Conservation (phyloP, 2,888 invertebrate species). For the Calephelis perditalis region DNA sequence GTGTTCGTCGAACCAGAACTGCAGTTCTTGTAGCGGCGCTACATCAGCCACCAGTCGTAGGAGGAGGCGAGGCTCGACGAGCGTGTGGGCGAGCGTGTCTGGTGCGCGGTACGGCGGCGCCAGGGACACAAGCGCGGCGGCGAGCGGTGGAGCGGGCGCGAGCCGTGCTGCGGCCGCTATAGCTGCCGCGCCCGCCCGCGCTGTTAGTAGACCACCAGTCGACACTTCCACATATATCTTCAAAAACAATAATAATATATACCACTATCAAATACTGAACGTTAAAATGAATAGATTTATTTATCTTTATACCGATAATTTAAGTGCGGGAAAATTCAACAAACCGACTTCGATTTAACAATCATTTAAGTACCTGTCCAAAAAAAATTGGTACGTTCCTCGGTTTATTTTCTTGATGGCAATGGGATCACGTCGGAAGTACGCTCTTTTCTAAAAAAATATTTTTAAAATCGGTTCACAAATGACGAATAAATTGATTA, state of each 20-base stretch:
- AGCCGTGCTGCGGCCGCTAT: constrained; percentile 29
- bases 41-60: constrained; percentile 58
- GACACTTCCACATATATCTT: constrained; percentile 50
- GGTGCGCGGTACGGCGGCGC: constrained; percentile 25
- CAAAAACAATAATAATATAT: not conserved
- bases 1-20: constrained; percentile 90
- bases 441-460: too few species aligned
- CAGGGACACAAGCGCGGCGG: constrained; percentile 29
- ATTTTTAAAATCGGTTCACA: too few species aligned
- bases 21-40: constrained; percentile 82
- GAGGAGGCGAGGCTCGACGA: constrained; percentile 35
- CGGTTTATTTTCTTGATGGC: too few species aligned
- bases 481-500: too few species aligned
- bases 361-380: too few species aligned
- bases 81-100: constrained; percentile 29
- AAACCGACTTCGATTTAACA: too few species aligned
- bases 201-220: constrained; percentile 26
- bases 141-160: constrained; percentile 32
- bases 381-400: too few species aligned
- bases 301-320: too few species aligned
- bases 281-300: too few species aligned
- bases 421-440: too few species aligned
- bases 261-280: too few species aligned
- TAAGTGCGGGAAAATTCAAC: too few species aligned
- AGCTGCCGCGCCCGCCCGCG: constrained; percentile 30